Evolutionary conservation across 2,113 vertebrate species (phyloP), one percentile per base, ranked within the genome.

Genomic region (Eidolon helvum): DNA sequence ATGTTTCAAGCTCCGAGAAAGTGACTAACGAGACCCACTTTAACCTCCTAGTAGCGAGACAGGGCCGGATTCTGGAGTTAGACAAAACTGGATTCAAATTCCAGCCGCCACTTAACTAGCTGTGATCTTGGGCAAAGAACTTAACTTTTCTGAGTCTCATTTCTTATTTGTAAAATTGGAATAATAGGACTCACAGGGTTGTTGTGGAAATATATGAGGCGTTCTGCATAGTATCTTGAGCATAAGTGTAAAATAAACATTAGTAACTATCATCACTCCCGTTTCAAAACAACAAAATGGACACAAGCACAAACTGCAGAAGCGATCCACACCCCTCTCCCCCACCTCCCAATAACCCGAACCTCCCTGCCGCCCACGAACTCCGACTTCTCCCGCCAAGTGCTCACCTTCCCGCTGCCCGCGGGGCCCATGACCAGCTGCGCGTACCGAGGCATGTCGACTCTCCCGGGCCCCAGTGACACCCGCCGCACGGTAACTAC

Each of bases 341-440:
- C 48, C 48, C 48, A 50, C 48, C 48, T 14, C 48, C 48, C 48
- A 15, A 33, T 8, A 10, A 74, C 10, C 38, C 18, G 16, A 57
- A 33, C 24, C 33, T 28, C 74, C 57, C 7, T 0, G 14, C 35
- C 10, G 11, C 88, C 77, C 72, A 65, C 18, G 14, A 78, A 45
- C 45, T 30, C n/a, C 38, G 6, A 85, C 14, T 26, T 14, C 40
- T 8, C 92, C 96, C 5, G 43, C n/a, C 12, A 71, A 57, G 53
- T 30, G 24, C 97, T 97, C 97, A 99, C 99, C 99, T 99, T 99
- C n/a, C 99, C 99, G 97, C 99, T 99, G 48, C 99, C 99, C 1
- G 99, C 99, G 2, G 99, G 99, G 28, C 99, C 99, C 99, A 99
- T 99, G 69, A 99, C 99, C 1, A 99, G 97, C 98, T 99, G 99